Conservation (phyloP, 2,113 vertebrate genomes). For the Gasterosteus aculeatus region DNA sequence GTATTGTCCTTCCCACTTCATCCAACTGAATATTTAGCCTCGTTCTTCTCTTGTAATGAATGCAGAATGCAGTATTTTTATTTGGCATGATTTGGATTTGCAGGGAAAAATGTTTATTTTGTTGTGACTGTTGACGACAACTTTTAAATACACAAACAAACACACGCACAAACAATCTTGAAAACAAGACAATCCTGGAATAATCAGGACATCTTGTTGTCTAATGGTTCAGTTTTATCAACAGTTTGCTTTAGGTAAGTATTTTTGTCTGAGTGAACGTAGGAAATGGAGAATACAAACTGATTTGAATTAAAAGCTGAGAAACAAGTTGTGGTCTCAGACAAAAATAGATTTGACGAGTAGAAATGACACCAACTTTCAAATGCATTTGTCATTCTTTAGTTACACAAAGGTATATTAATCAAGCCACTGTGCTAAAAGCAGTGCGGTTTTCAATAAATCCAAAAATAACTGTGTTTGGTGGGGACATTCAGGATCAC, state of each 20-base stretch:
- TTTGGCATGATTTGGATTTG: no score
- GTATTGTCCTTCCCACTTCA: no score
- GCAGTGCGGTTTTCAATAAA: neutral
- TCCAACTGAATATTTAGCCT: no score
- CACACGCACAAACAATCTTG: no score
- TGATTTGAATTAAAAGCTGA: neutral
- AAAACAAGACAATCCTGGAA: neutral
- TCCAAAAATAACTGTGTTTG: slow-evolving; percentile 4
- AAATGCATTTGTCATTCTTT: neutral
- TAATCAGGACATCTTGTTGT: neutral
- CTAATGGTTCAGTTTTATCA: neutral
- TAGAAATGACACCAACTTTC: neutral
- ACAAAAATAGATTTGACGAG: neutral
- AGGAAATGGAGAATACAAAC: no score
- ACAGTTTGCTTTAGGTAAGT: neutral
- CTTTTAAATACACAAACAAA: no score
- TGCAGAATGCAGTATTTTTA: no score
- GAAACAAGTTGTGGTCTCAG: neutral
- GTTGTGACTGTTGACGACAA: no score
- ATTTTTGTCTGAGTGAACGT: neutral
- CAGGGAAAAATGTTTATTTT: no score
- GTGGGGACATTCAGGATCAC: slow-evolving; percentile 30
- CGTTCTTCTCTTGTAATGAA: no score
- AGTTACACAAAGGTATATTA: neutral
- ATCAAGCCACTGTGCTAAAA: neutral